Conservation (phyloP, 2,888 invertebrate species). For the Eilema sororculum region DNA sequence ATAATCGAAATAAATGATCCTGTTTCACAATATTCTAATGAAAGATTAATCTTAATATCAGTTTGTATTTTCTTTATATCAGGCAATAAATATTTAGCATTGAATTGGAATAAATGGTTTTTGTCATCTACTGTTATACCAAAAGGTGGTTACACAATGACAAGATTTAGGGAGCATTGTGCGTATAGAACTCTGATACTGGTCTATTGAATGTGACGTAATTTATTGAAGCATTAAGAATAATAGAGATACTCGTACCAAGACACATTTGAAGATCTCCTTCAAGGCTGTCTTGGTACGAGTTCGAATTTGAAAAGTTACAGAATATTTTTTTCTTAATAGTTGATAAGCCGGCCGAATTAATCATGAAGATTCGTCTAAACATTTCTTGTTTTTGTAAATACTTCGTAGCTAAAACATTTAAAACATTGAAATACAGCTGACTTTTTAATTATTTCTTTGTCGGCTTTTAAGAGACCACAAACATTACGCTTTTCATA, state of each 20-base stretch:
- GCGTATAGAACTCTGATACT: background rate
- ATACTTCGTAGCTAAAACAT: background rate
- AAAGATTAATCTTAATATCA: background rate
- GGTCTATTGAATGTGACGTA: background rate
- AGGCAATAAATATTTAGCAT: background rate
- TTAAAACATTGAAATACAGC: background rate
- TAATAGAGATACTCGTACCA: background rate
- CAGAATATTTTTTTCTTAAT: background rate
- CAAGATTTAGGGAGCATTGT: background rate
- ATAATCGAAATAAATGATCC: background rate
- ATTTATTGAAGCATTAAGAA: background rate
- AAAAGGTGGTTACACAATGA: background rate
- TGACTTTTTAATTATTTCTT: constrained; percentile 9
- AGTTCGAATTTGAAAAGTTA: no score
- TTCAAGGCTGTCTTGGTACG: background rate
- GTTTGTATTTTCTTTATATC: background rate
- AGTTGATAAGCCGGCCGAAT: background rate
- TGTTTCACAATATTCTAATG: background rate
- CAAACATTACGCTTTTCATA: background rate
- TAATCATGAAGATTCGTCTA: background rate
- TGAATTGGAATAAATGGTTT: background rate
- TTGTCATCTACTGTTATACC: background rate
- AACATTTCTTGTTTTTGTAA: background rate
- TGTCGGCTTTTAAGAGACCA: constrained; percentile 7
- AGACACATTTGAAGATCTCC: background rate